Evolutionary conservation across 2,113 vertebrate genomes (phyloP).

Genomic region (Embiotoca jacksoni): DNA sequence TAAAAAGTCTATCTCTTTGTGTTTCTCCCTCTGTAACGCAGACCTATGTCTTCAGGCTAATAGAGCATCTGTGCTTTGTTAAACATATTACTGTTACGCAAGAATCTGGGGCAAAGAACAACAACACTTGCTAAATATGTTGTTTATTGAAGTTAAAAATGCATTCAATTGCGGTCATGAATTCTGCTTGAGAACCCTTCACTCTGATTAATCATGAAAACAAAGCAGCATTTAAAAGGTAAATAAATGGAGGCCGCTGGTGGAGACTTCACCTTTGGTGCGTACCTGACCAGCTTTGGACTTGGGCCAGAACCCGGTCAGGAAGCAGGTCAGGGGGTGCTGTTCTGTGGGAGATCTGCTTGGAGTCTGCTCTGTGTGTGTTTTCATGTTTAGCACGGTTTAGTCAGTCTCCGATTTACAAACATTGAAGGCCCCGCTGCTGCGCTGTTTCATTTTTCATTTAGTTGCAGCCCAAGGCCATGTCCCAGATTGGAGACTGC

Average conservation of each 20-base stretch:
- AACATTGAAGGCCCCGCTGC: conserved; percentile 78
- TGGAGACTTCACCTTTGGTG: conserved; percentile 51
- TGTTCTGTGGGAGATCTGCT: conserved; percentile 72
- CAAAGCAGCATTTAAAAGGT: conserved; percentile 58
- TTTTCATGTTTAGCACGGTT: conserved; percentile 75
- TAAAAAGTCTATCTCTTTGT: conserved; percentile 47
- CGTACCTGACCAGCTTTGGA: conserved; percentile 66
- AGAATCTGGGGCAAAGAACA: conserved; percentile 74
- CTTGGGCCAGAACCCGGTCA: conserved; percentile 41
- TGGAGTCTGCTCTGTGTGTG: conserved; percentile 72
- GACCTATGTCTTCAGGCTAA: conserved; percentile 76
- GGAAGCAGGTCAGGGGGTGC: conserved; percentile 73
- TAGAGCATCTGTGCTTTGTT: conserved; percentile 81
- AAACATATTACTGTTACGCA: conserved; percentile 79
- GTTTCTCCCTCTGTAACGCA: conserved; percentile 61
- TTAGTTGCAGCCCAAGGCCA: conserved; percentile 79
- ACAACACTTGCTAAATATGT: conserved; percentile 77
- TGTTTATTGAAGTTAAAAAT: conserved; percentile 79
- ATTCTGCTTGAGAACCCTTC: conserved; percentile 50
- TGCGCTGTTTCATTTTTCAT: conserved; percentile 80
- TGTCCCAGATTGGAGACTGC: conserved; percentile 78
- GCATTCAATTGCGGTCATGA: conserved; percentile 64
- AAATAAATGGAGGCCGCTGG: conserved; percentile 56
- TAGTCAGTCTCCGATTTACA: conserved; percentile 79
- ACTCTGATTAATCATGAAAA: conserved; percentile 67